Evolutionary conservation across 2,797 vertebrate genomes (phyloP).

Genomic region (Amazonetta brasiliensis): DNA sequence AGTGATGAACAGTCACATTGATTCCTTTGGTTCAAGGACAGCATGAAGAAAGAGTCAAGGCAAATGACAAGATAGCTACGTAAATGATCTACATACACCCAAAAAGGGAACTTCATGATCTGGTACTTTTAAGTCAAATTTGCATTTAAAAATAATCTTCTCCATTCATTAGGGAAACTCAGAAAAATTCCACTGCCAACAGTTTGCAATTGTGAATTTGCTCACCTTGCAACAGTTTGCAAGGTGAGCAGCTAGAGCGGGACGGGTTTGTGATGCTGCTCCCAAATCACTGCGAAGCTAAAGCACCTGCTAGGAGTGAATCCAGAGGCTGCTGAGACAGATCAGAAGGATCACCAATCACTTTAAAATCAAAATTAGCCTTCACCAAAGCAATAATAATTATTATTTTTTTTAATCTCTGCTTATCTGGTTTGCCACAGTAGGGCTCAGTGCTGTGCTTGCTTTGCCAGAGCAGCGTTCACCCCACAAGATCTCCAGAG

Average conservation of each 20-base stretch:
- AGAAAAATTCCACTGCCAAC: not conserved
- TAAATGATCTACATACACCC: not conserved
- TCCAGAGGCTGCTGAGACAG: not conserved
- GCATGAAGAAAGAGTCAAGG: not conserved
- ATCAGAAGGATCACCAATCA: not conserved
- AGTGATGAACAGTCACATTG: not conserved
- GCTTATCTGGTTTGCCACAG: not conserved
- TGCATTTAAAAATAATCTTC: not conserved
- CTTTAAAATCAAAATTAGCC: not conserved
- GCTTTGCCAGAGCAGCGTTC: not conserved
- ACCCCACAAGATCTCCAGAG: no score
- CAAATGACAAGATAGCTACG: not conserved
- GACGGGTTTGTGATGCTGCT: not conserved
- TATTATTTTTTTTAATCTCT: no score
- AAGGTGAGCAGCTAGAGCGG: not conserved
- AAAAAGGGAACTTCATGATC: not conserved
- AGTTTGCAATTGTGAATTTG: not conserved
- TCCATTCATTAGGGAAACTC: not conserved
- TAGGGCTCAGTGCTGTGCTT: fast-evolving
- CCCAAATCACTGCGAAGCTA: no score
- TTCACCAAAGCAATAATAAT: not conserved
- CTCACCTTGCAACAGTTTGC: no score
- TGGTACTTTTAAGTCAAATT: not conserved
- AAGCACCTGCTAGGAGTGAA: not conserved
- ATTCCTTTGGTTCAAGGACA: not conserved